phyloP scores from a whole-genome alignment of 2,888 invertebrate genomes.

The Thereva nobilitata region DNA sequence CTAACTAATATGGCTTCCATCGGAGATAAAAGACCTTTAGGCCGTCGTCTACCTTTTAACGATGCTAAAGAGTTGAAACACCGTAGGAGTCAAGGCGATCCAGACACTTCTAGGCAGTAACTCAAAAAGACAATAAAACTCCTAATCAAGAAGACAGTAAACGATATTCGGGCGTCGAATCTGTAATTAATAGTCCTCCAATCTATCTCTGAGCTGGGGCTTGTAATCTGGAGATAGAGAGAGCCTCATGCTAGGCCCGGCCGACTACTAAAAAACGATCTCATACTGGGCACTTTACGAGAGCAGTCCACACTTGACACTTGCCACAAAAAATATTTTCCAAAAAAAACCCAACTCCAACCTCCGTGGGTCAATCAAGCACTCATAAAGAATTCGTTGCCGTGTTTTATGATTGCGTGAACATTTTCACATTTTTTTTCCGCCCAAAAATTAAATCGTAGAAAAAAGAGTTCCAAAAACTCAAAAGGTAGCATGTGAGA shows the following conservation, averaged over 20 bases:
- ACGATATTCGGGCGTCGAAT: slow-evolving; percentile 35
- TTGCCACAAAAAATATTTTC: slow-evolving; percentile 2
- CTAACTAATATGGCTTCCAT: slow-evolving; percentile 29
- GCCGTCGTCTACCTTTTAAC: background rate
- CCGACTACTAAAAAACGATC: slow-evolving; percentile 14
- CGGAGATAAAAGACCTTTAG: slow-evolving; percentile 15
- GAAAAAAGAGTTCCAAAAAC: slow-evolving; percentile 5
- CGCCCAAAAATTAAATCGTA: slow-evolving; percentile 14
- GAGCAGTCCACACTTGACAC: slow-evolving; percentile 29
- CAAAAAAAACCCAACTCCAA: background rate
- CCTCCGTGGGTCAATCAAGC: slow-evolving; percentile 26
- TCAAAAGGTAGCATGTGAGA: slow-evolving; percentile 27
- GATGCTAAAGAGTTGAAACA: slow-evolving; percentile 14
- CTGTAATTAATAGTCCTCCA: slow-evolving; percentile 36
- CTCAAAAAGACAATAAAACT: slow-evolving; percentile 34
- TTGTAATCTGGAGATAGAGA: too few relatives aligned
- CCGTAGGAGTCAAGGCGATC: slow-evolving; percentile 27
- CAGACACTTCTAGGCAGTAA: slow-evolving; percentile 23
- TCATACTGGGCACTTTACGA: slow-evolving; percentile 30
- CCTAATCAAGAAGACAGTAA: slow-evolving; percentile 28
- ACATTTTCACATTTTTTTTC: slow-evolving; percentile 6
- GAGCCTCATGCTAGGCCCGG: background rate
- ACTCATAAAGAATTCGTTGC: slow-evolving; percentile 20
- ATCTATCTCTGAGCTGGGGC: slow-evolving; percentile 15
- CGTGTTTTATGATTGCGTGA: slow-evolving; percentile 27